phyloP scores from a whole-genome alignment of 2,797 vertebrate genomes.

The Semaprochilodus insignis region DNA sequence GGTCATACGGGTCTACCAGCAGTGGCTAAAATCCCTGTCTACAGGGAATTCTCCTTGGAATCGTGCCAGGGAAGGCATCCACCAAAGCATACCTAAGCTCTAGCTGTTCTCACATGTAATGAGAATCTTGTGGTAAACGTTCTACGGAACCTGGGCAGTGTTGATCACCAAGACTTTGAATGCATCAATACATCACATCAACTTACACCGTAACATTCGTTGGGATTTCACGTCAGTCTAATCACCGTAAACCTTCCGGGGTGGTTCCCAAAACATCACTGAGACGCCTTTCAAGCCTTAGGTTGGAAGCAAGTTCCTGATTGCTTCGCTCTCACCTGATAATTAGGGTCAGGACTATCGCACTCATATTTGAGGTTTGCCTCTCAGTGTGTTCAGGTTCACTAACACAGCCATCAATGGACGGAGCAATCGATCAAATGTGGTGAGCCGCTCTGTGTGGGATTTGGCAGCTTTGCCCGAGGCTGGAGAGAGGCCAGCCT shows the following conservation, averaged over 20 bases:
- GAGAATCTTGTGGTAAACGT: neutral
- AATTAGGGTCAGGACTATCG: conserved; percentile 71
- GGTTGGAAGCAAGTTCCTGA: neutral
- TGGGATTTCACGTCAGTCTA: neutral
- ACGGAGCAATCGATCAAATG: conserved; percentile 75
- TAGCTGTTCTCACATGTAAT: neutral
- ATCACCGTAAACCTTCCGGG: neutral
- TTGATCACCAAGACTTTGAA: neutral
- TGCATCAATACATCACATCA: neutral
- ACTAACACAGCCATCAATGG: conserved; percentile 80
- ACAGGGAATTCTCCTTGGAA: too few species aligned
- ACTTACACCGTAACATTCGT: neutral
- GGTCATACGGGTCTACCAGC: too few species aligned
- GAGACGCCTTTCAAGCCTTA: neutral
- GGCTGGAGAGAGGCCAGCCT: conserved; percentile 39
- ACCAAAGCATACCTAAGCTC: neutral
- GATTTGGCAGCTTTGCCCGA: conserved; percentile 60
- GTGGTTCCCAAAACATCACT: neutral
- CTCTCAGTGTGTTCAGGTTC: conserved; percentile 80
- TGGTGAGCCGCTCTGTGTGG: conserved; percentile 63
- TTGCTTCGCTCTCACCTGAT: conserved; percentile 18
- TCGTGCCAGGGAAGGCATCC: neutral
- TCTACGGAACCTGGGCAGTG: neutral
- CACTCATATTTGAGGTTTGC: conserved; percentile 70
- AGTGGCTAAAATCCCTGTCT: too few species aligned